These are phyloP conservation scores for Aldrovandia affinis DNA, from an alignment of 2,797 vertebrate genomes.

Conservation along the genomic window DNA sequence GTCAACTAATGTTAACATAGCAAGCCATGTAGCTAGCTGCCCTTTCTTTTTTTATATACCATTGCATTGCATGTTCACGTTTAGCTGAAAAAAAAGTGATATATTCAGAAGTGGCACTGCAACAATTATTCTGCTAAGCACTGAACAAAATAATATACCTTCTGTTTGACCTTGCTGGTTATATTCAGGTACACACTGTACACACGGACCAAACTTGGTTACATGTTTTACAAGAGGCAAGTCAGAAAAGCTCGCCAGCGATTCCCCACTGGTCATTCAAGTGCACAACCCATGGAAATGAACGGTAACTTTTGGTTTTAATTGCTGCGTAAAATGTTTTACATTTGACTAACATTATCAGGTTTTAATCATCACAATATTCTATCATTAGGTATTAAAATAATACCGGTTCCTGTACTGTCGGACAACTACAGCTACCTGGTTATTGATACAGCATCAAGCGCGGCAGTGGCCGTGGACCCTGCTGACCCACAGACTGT, in stretches of 20 bases:
- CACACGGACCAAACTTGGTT: slow-evolving; percentile 88
- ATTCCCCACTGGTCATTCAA: slow-evolving; percentile 86
- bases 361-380: no score
- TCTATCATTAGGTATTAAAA: slow-evolving; percentile 87
- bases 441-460: slow-evolving; percentile 84
- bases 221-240: slow-evolving; percentile 92
- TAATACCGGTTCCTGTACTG: slow-evolving; percentile 89
- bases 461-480: slow-evolving; percentile 83
- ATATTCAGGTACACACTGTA: slow-evolving; percentile 88
- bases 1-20: no score
- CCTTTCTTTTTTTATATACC: no score
- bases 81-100: no score
- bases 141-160: neutral
- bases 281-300: slow-evolving; percentile 75
- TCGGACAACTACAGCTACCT: slow-evolving; percentile 98
- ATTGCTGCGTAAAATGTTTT: neutral
- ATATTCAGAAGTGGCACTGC: no score
- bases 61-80: no score
- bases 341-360: neutral
- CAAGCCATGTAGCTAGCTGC: no score
- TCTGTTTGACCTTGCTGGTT: neutral
- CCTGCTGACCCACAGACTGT: slow-evolving; percentile 90
- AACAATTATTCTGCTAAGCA: no score
- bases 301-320: slow-evolving; percentile 73
- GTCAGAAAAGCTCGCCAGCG: slow-evolving; percentile 87